Percentiles rank a stretch among this genome's conserved stretches.
phyloP scores from a whole-genome alignment of 35 echinoderm and acorn worm genomes.

The Acanthaster planci region DNA sequence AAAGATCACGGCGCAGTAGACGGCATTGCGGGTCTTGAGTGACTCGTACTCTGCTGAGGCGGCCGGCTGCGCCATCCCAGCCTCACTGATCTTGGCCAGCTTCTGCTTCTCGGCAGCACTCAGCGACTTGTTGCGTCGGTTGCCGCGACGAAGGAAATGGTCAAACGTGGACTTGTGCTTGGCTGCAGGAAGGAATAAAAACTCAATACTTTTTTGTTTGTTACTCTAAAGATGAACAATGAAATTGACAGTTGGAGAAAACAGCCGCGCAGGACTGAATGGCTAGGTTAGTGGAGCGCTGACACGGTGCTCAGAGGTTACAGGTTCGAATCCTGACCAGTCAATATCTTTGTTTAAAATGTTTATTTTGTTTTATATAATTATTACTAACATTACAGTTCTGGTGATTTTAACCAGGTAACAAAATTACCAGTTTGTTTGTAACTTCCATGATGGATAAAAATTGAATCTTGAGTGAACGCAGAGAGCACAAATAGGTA shows the following conservation, averaged over 20 bases:
- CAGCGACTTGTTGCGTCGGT: conserved; percentile 61
- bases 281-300: too few relatives aligned
- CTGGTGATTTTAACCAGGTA: too few relatives aligned
- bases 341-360: too few relatives aligned
- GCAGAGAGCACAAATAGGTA: too few relatives aligned
- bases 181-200: conserved; percentile 16
- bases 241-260: background rate
- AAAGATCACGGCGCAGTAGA: conserved; percentile 89
- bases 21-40: conserved; percentile 78
- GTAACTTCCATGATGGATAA: too few relatives aligned
- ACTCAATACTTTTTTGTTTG: background rate
- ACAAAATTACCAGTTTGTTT: too few relatives aligned
- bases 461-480: too few relatives aligned
- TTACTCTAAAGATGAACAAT: background rate
- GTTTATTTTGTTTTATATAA: too few relatives aligned
- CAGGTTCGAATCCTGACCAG: too few relatives aligned
- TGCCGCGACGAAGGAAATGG: conserved; percentile 52
- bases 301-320: too few relatives aligned
- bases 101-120: conserved; percentile 81
- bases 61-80: conserved; percentile 19
- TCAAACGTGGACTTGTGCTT: conserved; percentile 41
- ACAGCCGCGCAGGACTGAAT: too few relatives aligned
- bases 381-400: too few relatives aligned
- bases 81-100: conserved; percentile 61
- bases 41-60: conserved; percentile 47